Evolutionary conservation across 2,888 invertebrate species (phyloP), one percentile per base, ranked within the genome.

Genomic region (Apamea anceps): DNA sequence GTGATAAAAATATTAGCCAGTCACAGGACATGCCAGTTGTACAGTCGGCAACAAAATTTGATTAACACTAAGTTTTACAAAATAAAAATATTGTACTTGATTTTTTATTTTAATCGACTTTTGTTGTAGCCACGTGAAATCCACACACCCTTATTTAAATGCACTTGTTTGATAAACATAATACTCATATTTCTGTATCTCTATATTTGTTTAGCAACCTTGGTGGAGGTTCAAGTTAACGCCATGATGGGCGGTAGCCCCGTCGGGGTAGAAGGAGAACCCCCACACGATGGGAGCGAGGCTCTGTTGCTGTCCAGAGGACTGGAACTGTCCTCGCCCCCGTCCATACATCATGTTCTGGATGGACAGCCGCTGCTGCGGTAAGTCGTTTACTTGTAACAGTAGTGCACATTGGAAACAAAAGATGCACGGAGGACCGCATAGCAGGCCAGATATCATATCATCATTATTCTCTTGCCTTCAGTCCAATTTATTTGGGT

Each of bases 271-370:
- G 94, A 94, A 28, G 88, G 87, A 10, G 93, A 93, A 42, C 75
- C 87, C 0, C 76, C 90, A 0, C 90, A 92, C 28, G 95, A 96
- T 72, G 89, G 92, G 77, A 97, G 97, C 82, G 98, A 99, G 95
- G 98, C 98, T 37, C 95, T 98, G 12, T 96, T 99, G 68, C 97
- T 99, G 25, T 98, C 99, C 18, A 98, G 99, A 92, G 99, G 99
- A 37, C 98, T 99, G 88, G 99, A 99, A 21, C 97, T 99, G 25
- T 98, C 98, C 63, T 98, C 98, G 81, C 98, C 98, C 0, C 98
- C 99, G 1, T 98, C 98, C 28, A 98, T 99, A 74, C 98, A 98
- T 91, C 99, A 99, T 96, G 99, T 99, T 66, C 97, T 99, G 81
- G 99, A 99, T 92, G 99, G 99, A 18, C 98, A 98, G 76, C 94